These are phyloP conservation scores for Psammodynastes pulverulentus DNA, from an alignment of 2,113 vertebrate species.

Conservation along the genomic window DNA sequence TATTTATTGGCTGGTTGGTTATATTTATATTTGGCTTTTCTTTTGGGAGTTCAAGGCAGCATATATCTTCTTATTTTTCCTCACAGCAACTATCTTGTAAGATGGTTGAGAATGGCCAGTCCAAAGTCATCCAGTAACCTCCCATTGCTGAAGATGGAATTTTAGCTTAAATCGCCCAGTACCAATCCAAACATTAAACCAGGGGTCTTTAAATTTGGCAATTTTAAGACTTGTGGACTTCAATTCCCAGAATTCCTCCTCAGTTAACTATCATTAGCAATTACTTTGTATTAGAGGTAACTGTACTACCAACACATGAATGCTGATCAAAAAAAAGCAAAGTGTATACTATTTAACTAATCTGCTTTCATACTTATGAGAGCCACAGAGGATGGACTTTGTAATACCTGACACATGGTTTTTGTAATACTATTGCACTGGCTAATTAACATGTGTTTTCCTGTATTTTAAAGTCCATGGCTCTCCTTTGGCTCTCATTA, in stretches of 20 bases:
- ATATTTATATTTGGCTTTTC: background rate
- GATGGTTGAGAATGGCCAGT: background rate
- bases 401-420: too few species aligned
- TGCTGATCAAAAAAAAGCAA: background rate
- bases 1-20: background rate
- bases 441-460: too few species aligned
- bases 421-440: too few species aligned
- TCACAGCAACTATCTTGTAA: background rate
- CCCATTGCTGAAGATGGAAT: background rate
- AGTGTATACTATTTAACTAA: background rate
- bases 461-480: too few species aligned
- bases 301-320: background rate
- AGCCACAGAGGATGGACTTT: too few species aligned
- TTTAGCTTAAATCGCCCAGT: background rate
- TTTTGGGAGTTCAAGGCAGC: background rate
- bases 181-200: background rate
- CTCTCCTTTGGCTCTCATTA: too few species aligned
- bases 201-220: background rate
- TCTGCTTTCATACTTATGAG: background rate
- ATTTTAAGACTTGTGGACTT: background rate
- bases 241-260: background rate
- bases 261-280: too few species aligned
- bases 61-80: background rate
- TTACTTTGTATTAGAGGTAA: background rate
- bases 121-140: background rate